A percentile compares a stretch with the other conserved stretches of the same genome.
Conservation (phyloP, 2,797 vertebrate genomes). For the Hafferia zeledoni region DNA sequence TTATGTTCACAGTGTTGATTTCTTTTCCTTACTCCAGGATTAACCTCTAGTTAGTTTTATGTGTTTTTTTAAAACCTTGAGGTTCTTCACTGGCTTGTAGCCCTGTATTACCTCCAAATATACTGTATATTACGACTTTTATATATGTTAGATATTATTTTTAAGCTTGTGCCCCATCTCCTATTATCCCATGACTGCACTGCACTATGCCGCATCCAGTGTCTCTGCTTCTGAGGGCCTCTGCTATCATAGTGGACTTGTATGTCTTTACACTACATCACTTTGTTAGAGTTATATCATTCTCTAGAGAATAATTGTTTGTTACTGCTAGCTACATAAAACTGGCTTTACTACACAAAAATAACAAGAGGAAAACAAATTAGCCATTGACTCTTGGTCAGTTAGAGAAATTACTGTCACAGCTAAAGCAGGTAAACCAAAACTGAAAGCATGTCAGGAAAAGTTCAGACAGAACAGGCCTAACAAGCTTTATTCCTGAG, state of each 20-base stretch:
- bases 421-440: background rate
- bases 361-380: conserved; percentile 6
- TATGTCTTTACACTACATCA: background rate
- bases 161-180: background rate
- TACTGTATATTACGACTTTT: background rate
- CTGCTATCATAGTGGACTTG: background rate
- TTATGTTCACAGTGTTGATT: background rate
- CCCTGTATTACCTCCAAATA: background rate
- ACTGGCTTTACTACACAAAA: background rate
- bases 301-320: background rate
- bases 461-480: background rate
- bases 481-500: background rate
- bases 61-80: background rate
- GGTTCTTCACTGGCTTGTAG: background rate
- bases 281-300: background rate
- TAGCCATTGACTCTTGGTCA: background rate
- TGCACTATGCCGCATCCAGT: accelerated
- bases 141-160: background rate
- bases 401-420: background rate
- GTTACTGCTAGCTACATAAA: background rate
- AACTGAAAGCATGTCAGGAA: background rate
- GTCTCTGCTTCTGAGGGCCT: background rate
- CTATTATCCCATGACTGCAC: background rate
- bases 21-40: background rate
- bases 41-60: background rate